Base-by-base conservation (phyloP, 2,797 vertebrate genomes). In the Spea hammondii region DNA sequence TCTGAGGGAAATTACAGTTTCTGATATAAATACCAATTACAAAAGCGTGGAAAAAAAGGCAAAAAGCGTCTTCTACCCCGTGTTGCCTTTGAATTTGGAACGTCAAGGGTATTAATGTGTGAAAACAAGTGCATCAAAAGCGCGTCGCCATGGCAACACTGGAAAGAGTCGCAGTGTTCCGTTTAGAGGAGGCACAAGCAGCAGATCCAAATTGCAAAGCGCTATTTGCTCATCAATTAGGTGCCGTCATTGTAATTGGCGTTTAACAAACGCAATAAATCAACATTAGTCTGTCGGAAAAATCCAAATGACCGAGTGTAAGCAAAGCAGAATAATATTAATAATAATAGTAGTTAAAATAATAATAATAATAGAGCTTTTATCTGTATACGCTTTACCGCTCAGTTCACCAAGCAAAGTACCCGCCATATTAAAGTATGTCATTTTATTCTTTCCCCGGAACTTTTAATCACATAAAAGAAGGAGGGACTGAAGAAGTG, bases 21-120 rank as follows among this genome's bases (percentile, higher is more conserved):
- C 51, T 66, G 69, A 78, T 72, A 72, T 71, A 78, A 78, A 78
- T 57, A 72, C 51, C 44, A 72, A 72, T 78, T 78, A 78, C 44
- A 47, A 68, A 60, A 62, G 45, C 32, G 32, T 32, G 11, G 48
- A 69, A 46, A 54, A 69, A 60, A 17, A 49, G 44, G 47, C 6
- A 45, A 70, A 50, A 44, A 69, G 11, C 13, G 46, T 51, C 70
- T 77, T 70, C 66, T 57, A 60, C 51, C 46, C 65, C 46, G 50
- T 17, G 75, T 17, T 13, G 65, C 45, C 66, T 70, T 49, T 77
- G 1, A 64, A 69, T 50, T 7, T 11, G 45, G 54, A 57, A 69
- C 53, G 66, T 67, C 66, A 70, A 73, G 66, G 57, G 65, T 66
- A 77, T n/a, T 62, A 62, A 59, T 70, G 54, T 49, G 17, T 70